These are phyloP conservation scores for Calidris pygmaea DNA, from an alignment of 2,113 vertebrate genomes.

Conservation along the genomic window DNA sequence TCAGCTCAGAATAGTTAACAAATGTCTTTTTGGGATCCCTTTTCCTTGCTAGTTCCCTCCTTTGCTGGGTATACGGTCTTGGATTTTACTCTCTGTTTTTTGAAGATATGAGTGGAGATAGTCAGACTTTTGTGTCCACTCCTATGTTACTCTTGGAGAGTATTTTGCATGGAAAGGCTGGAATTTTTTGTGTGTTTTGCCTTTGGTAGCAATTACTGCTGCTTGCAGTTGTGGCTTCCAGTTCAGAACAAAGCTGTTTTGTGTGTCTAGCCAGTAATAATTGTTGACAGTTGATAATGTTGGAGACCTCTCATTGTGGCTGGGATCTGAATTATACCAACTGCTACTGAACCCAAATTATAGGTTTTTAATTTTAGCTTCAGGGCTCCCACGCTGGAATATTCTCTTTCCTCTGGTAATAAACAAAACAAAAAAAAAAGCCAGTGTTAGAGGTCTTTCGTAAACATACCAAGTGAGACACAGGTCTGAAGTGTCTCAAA, in stretches of 20 bases:
- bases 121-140: neutral
- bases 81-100: neutral
- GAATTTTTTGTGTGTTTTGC: neutral
- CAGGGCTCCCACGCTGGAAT: neutral
- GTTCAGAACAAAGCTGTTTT: conserved; percentile 53
- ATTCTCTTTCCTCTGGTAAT: neutral
- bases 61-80: neutral
- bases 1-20: neutral
- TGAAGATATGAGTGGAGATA: neutral
- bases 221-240: conserved; percentile 41
- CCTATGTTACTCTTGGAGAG: neutral
- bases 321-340: neutral
- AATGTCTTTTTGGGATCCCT: neutral
- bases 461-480: neutral
- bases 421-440: neutral
- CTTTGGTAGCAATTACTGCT: conserved; percentile 51
- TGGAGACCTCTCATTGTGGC: conserved; percentile 49
- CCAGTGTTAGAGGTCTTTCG: neutral
- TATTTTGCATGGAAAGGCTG: neutral
- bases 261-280: conserved; percentile 33
- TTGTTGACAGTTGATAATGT: conserved; percentile 16
- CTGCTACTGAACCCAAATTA: conserved; percentile 20
- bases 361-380: conserved; percentile 16
- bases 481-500: neutral
- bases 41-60: neutral